phyloP scores from a whole-genome alignment of 2,888 invertebrate genomes.

The Frankliniella intonsa region DNA sequence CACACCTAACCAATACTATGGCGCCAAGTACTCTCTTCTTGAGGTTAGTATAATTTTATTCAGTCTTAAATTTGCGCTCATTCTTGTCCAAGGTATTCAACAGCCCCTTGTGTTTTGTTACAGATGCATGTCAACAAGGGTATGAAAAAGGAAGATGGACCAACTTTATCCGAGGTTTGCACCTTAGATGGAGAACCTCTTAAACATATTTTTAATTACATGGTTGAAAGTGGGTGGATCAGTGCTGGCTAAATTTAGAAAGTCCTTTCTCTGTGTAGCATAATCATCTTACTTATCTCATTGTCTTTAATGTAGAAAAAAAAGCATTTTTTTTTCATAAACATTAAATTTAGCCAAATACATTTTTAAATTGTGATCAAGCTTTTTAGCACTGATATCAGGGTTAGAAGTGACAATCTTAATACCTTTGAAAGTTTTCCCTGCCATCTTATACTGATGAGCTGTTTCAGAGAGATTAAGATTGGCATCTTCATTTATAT shows the following conservation, averaged over 20 bases:
- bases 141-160: slow-evolving; percentile 1
- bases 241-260: background rate
- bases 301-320: background rate
- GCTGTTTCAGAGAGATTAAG: background rate
- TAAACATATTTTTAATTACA: slow-evolving; percentile 21
- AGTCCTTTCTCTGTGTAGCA: background rate
- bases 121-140: slow-evolving; percentile 22
- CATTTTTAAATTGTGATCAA: slow-evolving; percentile 7
- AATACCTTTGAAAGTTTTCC: background rate
- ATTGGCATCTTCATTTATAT: background rate
- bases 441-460: background rate
- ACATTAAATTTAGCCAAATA: background rate
- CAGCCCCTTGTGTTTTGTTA: background rate
- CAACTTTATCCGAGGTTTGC: background rate
- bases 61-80: background rate
- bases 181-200: slow-evolving; percentile 1
- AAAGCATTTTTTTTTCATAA: background rate
- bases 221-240: slow-evolving; percentile 15
- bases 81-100: too few species aligned
- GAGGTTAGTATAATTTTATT: background rate
- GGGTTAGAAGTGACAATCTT: background rate
- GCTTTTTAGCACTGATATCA: slow-evolving; percentile 18
- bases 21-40: slow-evolving; percentile 15
- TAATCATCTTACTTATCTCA: background rate
- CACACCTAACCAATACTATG: slow-evolving; percentile 72